phyloP scores from a whole-genome alignment of 2,888 invertebrate species.

The Drosophila picticornis region DNA sequence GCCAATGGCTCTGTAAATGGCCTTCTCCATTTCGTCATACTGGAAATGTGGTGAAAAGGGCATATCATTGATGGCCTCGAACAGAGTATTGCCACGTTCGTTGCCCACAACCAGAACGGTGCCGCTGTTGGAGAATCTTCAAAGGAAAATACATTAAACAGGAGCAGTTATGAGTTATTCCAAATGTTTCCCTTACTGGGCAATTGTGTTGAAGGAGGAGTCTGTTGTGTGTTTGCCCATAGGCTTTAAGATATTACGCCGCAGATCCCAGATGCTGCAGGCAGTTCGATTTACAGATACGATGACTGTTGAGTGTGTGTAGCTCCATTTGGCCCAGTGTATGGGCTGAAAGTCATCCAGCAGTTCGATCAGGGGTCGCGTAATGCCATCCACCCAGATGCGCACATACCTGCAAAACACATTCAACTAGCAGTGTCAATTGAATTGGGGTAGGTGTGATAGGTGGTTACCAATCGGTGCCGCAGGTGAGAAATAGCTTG shows the following conservation, averaged over 20 bases:
- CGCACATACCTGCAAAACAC: conserved; percentile 86
- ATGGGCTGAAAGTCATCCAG: conserved; percentile 85
- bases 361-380: conserved; percentile 88
- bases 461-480: conserved; percentile 89
- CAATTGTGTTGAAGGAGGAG: conserved; percentile 73
- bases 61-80: conserved; percentile 90
- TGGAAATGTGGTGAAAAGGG: conserved; percentile 91
- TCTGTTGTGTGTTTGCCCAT: conserved; percentile 74
- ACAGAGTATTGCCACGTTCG: conserved; percentile 88
- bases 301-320: conserved; percentile 90
- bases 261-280: conserved; percentile 92
- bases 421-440: not conserved
- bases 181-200: conserved; percentile 54
- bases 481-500: conserved; percentile 90
- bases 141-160: not conserved
- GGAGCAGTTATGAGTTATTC: conserved; percentile 52
- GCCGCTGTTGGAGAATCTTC: conserved; percentile 88
- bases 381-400: conserved; percentile 91
- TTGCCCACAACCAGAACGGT: conserved; percentile 90
- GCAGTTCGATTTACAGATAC: conserved; percentile 88
- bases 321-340: conserved; percentile 89
- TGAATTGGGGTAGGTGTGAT: not conserved
- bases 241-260: conserved; percentile 90
- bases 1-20: conserved; percentile 88
- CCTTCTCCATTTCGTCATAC: conserved; percentile 88